Evolutionary conservation across 2,888 invertebrate genomes (phyloP), one percentile per base, ranked within the genome.

Genomic region (Stenodera caucasica): DNA sequence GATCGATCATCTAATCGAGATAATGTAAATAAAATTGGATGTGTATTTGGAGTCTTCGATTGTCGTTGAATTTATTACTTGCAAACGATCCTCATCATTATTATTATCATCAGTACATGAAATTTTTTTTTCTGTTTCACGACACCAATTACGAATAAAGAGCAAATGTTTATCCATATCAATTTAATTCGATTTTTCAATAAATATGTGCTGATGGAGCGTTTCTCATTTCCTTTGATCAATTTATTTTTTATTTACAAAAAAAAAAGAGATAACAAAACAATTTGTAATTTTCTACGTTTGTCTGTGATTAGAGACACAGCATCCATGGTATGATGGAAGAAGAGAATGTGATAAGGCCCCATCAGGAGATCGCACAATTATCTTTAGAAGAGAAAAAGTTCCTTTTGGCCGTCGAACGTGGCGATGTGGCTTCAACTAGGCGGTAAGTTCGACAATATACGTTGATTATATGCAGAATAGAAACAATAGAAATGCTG

Each of bases 381-480:
- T 84, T 91, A 71, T 87, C 90, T 49, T 82, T 92, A 73, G 92
- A 92, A 72, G 97, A 98, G 84, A 96, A 96, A 84, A 94, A 95
- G 83, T 98, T 91, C 82, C 87, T 98, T 60, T 84, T 98, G 75
- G 95, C 96, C 8, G 96, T 96, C 72, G 98, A 98, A 82, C 86
- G 98, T 30, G 98, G 98, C 30, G 98, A 98, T 82, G 94, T 98
- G 74, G 96, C 96, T 57, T 92, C 94, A 59, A 94, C 96, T 21
- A 84, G 94, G 78, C 86, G 88, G 90, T 89, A 78, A 83, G 79
- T 71, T 35, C n/a, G n/a, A 26, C 26, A 26, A 26, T 26, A 26
- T 6, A 3, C 26, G 3, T 26, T 26, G 26, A 26, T 26, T 26
- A 6, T 26, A 26, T 26, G 7, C 7, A 26, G 26, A 26, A 26